A percentile compares a stretch with the other conserved stretches of the same genome.
Evolutionary conservation across 2,888 invertebrate genomes (phyloP).

Genomic region (Xestia c-nigrum): DNA sequence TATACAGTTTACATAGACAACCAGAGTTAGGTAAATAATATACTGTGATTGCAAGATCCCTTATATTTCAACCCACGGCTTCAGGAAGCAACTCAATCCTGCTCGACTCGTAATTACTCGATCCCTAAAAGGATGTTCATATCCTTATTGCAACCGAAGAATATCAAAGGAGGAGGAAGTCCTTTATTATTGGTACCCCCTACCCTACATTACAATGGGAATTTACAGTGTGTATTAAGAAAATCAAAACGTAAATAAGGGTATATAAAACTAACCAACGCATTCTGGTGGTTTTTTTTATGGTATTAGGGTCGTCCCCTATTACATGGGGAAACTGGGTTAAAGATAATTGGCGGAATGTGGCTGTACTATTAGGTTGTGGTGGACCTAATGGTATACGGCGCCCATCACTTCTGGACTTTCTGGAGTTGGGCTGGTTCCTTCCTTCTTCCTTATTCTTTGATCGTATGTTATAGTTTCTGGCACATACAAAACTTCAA

Average conservation of each 20-base stretch:
- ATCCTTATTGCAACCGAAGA: conserved; percentile 23
- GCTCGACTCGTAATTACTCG: conserved; percentile 28
- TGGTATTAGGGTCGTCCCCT: neutral
- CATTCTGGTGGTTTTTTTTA: too few relatives aligned
- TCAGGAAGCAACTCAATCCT: conserved; percentile 29
- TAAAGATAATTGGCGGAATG: too few relatives aligned
- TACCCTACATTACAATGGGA: neutral
- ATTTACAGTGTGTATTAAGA: neutral
- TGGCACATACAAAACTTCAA: too few relatives aligned
- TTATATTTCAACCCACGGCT: conserved; percentile 10
- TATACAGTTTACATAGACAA: neutral
- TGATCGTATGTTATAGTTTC: too few relatives aligned
- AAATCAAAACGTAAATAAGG: neutral
- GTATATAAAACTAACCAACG: neutral
- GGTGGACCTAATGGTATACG: too few relatives aligned
- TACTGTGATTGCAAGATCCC: neutral
- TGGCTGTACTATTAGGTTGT: too few relatives aligned
- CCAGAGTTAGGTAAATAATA: conserved; percentile 2
- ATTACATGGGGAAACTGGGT: too few relatives aligned
- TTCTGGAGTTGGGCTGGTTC: too few relatives aligned
- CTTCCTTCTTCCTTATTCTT: too few relatives aligned
- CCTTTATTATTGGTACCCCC: neutral
- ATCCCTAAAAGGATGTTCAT: conserved; percentile 14
- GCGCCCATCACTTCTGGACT: too few relatives aligned
- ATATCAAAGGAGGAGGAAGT: conserved; percentile 13